A percentile compares a stretch with the other conserved stretches of the same genome.
phyloP scores from a whole-genome alignment of 2,113 vertebrate genomes.

The Ifrita kowaldi region DNA sequence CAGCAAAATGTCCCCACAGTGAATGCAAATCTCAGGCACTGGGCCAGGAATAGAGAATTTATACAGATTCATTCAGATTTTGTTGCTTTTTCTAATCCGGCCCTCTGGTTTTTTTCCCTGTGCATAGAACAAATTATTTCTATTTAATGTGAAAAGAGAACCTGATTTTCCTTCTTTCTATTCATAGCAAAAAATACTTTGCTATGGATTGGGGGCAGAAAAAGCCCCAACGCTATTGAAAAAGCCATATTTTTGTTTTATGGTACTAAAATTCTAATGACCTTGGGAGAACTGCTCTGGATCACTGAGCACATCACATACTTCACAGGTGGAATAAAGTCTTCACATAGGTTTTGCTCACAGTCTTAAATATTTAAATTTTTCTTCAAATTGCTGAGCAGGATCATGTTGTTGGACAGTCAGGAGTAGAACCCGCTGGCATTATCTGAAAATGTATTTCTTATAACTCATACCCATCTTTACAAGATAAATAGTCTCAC shows the following conservation, averaged over 20 bases:
- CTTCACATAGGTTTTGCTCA: not conserved
- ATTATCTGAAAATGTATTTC: not conserved
- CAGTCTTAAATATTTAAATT: not conserved
- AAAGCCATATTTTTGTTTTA: not conserved
- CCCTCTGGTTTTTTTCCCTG: not conserved
- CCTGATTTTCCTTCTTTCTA: not conserved
- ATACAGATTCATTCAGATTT: not conserved
- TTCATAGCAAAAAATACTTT: not conserved
- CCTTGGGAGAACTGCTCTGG: not conserved
- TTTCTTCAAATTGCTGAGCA: not conserved
- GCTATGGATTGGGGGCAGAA: rapidly evolving
- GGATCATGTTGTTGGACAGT: not conserved
- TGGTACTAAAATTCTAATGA: not conserved
- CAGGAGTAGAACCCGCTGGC: not conserved
- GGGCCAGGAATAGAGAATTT: not conserved
- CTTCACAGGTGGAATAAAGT: not conserved
- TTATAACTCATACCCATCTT: not conserved
- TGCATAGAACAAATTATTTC: not conserved
- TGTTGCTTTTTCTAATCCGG: not conserved
- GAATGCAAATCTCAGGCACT: not conserved
- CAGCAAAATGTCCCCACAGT: not conserved
- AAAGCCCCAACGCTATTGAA: not conserved
- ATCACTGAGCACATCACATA: not conserved
- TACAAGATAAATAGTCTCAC: not conserved
- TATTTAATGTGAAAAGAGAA: not conserved